Evolutionary conservation across 2,888 invertebrate genomes (phyloP), one percentile per base, ranked within the genome.

Genomic region (Epirrhoe alternata): DNA sequence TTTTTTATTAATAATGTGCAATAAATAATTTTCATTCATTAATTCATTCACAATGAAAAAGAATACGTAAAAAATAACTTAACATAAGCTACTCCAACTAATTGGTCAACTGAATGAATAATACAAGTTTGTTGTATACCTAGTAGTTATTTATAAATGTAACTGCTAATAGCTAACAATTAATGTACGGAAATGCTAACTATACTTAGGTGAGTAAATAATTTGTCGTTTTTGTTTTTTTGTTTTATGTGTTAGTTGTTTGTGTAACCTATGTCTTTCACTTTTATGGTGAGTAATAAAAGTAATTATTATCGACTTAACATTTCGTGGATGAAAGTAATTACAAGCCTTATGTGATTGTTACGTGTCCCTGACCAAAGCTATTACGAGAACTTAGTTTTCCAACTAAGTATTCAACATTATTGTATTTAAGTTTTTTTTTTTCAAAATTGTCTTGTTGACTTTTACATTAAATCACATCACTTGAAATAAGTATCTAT

Each of bases 241-340:
- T 6, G 38, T 51, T 42, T n/a, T 57, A 52, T 50, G 60, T 68
- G 67, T 57, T 64, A 60, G 56, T 55, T 42, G 51, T 38, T n/a
- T 51, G 47, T 52, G 33, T 60, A 63, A 60, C 60, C 45, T 49
- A 14, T 50, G 66, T 68, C 68, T 68, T 64, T 68, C 68, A 64
- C 68, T 64, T 68, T 68, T 68, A 68, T 68, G 68, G 68, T 68
- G 64, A 68, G 68, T 68, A 52, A 61, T 61, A 61, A 60, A 66
- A 52, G 57, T 64, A 16, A 61, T 64, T 10, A 38, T 61, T 64
- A 64, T 61, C 61, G 57, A 31, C 54, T 53, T 68, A 53, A 50
- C 68, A 68, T 64, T 64, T 67, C 51, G 63, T 61, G 16, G 53
- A 56, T 58, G 61, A 64, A 57, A 61, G 68, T 61, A n/a, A 61